Evolutionary conservation across 2,113 vertebrate genomes (phyloP), one percentile per base, ranked within the genome.

Genomic region (Saccopteryx leptura): DNA sequence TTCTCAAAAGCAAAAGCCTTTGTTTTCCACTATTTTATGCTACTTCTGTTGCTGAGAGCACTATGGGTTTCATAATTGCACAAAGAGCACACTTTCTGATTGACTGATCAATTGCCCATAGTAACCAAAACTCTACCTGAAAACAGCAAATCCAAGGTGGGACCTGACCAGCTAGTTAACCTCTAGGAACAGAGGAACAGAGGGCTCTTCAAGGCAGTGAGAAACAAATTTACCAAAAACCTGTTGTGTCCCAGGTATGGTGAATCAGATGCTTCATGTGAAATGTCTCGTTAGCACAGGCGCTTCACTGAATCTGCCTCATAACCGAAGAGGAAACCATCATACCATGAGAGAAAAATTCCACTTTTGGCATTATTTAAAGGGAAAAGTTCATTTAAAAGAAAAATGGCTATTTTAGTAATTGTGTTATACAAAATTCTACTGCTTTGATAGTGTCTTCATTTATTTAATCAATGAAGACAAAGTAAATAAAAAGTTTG

Each of bases 221-320:
- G 85, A 86, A 26, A 60, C 60, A 81, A 50, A 48, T 68, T 96
- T 85, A 92, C 94, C 85, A 88, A 88, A 97, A 96, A 84, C 48
- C 48, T 76, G 81, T 17, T 50, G 0, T 8, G 48, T 92, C 94
- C 80, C 76, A 61, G 68, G 50, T 61, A 85, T 60, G 19, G 78
- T 83, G 75, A 94, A 83, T 88, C 94, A 91, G 85, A 90, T 17
- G 66, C 15, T 69, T 28, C 23, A 74, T 0, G 1, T n/a, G 80
- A 93, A 91, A 72, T 52, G 10, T 5, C 5, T 52, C 11, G 14
- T 50, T 26, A 33, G 5, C 58, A 18, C 3, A 8, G 72, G 46
- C 2, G 17, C 48, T 46, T 58, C 24, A n/a, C 63, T 13, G 71
- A 74, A 21, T 10, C n/a, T 15, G 66, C 24, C 58, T 81, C 82